phyloP scores from a whole-genome alignment of 2,113 vertebrate species.

The Eurystomus gularis region DNA sequence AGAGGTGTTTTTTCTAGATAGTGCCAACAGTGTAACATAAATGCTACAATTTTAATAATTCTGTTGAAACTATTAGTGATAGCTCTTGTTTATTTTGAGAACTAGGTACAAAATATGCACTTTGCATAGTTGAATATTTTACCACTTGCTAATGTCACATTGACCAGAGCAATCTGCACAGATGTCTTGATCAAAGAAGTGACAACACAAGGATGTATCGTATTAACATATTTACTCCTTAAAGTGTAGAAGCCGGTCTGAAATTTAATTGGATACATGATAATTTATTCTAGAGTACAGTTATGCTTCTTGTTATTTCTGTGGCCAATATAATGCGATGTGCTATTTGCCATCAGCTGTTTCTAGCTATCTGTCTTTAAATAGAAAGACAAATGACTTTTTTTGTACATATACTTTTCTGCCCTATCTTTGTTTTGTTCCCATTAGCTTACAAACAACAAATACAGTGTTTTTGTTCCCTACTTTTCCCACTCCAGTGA shows the following conservation, averaged over 20 bases:
- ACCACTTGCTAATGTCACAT: neutral
- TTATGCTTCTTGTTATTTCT: neutral
- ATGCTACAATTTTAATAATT: neutral
- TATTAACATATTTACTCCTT: neutral
- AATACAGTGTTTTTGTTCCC: neutral
- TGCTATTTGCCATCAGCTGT: neutral
- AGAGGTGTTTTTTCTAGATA: neutral
- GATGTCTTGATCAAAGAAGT: neutral
- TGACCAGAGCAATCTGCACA: neutral
- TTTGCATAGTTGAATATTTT: neutral
- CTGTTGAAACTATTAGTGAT: neutral
- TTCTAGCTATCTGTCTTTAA: neutral
- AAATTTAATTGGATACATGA: neutral
- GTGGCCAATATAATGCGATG: neutral
- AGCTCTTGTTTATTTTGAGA: neutral
- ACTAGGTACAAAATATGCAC: neutral
- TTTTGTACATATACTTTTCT: neutral
- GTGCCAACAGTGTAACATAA: neutral
- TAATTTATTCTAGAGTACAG: neutral
- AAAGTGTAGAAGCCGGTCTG: neutral
- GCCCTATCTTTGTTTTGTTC: neutral
- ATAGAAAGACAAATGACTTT: neutral
- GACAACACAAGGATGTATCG: neutral
- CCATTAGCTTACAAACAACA: neutral
- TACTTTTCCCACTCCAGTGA: neutral